Conservation (phyloP, 2,888 invertebrate genomes). For the Acleris cristana region DNA sequence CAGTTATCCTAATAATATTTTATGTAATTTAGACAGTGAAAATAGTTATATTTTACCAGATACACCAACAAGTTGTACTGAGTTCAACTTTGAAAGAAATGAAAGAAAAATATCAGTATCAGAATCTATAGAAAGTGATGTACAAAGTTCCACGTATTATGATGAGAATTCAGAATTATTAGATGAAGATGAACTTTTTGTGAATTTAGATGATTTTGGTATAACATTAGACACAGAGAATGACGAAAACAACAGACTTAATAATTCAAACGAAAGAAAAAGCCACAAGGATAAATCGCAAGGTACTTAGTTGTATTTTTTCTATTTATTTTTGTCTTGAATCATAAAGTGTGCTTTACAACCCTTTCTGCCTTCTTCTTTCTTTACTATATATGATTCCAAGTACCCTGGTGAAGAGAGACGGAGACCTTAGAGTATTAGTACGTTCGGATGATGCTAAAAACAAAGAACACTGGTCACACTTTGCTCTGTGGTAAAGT, state of each 20-base stretch:
- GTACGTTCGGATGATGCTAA: no score
- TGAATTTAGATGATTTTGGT: slow-evolving; percentile 77
- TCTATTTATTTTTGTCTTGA: no score
- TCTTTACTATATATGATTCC: no score
- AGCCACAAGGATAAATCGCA: slow-evolving; percentile 63
- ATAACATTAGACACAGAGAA: slow-evolving; percentile 65
- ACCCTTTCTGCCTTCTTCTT: no score
- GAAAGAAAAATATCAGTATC: slow-evolving; percentile 71
- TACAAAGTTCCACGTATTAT: slow-evolving; percentile 71
- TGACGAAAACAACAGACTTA: slow-evolving; percentile 49
- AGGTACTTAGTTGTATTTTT: slow-evolving; percentile 51
- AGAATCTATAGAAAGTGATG: slow-evolving; percentile 76
- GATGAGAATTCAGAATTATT: slow-evolving; percentile 75
- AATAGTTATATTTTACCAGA: slow-evolving; percentile 71
- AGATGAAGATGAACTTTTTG: slow-evolving; percentile 76
- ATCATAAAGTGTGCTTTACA: no score
- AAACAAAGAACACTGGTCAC: no score
- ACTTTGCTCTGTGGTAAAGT: neutral
- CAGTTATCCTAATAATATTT: slow-evolving; percentile 76
- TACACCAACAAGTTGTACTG: slow-evolving; percentile 74
- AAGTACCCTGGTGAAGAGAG: no score
- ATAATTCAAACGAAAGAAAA: slow-evolving; percentile 52
- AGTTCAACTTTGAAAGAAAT: slow-evolving; percentile 69
- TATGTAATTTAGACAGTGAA: slow-evolving; percentile 68
- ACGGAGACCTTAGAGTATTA: no score